These are phyloP conservation scores for Myiozetetes cayanensis DNA, from an alignment of 2,113 vertebrate genomes.

Conservation along the genomic window DNA sequence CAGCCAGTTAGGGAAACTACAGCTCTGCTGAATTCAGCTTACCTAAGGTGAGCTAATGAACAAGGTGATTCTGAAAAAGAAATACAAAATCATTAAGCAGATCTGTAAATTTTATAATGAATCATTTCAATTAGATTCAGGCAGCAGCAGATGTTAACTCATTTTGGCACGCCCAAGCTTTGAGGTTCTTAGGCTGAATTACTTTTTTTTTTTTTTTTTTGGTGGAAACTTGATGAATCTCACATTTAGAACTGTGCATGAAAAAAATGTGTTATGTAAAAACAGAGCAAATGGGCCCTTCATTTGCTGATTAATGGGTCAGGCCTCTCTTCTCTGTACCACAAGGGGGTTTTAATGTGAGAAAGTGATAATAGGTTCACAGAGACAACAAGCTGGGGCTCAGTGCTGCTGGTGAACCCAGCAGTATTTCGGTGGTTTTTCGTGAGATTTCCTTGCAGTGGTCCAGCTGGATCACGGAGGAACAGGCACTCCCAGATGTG, in stretches of 20 bases:
- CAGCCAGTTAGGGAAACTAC: not conserved
- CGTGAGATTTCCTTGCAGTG: not conserved
- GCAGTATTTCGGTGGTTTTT: not conserved
- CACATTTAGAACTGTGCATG: slow-evolving; percentile 4
- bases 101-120: slow-evolving; percentile 75
- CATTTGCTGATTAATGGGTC: slow-evolving; percentile 61
- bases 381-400: slow-evolving; percentile 23
- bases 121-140: slow-evolving; percentile 77
- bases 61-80: slow-evolving; percentile 71
- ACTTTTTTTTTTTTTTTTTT: not conserved
- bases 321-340: slow-evolving; percentile 5
- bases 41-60: slow-evolving; percentile 25
- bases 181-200: slow-evolving; percentile 47
- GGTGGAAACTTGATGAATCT: slow-evolving; percentile 52
- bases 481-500: not conserved
- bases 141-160: slow-evolving; percentile 71
- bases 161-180: slow-evolving; percentile 55
- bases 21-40: slow-evolving; percentile 10
- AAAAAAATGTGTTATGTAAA: slow-evolving; percentile 42
- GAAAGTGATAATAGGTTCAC: slow-evolving; percentile 49
- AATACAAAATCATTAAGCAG: slow-evolving; percentile 74
- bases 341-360: slow-evolving; percentile 27
- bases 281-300: slow-evolving; percentile 51
- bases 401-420: not conserved
- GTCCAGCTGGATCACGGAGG: not conserved